phyloP scores from a whole-genome alignment of 2,888 invertebrate genomes.

The Xestobium rufovillosum region DNA sequence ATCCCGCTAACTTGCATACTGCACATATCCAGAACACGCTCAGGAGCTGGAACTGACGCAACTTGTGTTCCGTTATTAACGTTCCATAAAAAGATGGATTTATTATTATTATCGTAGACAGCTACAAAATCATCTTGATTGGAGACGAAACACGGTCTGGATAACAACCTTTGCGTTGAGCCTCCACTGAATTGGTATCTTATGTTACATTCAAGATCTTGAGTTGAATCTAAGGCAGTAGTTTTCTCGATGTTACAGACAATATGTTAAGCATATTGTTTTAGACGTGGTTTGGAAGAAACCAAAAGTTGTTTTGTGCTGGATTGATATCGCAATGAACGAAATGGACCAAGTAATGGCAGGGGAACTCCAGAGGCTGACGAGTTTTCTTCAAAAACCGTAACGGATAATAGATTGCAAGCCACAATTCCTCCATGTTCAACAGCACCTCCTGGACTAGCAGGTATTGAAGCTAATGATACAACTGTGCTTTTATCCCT shows the following conservation, averaged over 20 bases:
- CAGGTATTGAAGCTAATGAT: slow-evolving; percentile 49
- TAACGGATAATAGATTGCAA: slow-evolving; percentile 66
- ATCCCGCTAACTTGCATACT: slow-evolving; percentile 49
- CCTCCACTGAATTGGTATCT: slow-evolving; percentile 62
- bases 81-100: slow-evolving; percentile 58
- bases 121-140: slow-evolving; percentile 58
- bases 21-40: slow-evolving; percentile 61
- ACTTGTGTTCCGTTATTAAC: slow-evolving; percentile 47
- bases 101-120: slow-evolving; percentile 68
- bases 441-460: slow-evolving; percentile 40
- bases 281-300: slow-evolving; percentile 59
- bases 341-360: slow-evolving; percentile 65
- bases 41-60: slow-evolving; percentile 53
- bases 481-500: slow-evolving; percentile 67
- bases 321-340: slow-evolving; percentile 63
- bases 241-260: slow-evolving; percentile 46
- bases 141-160: slow-evolving; percentile 54
- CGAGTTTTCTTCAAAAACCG: slow-evolving; percentile 62
- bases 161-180: slow-evolving; percentile 56
- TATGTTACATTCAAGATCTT: slow-evolving; percentile 48
- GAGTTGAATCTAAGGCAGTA: slow-evolving; percentile 39
- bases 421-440: slow-evolving; percentile 57
- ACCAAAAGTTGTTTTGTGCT: slow-evolving; percentile 58
- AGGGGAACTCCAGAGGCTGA: slow-evolving; percentile 45
- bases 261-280: slow-evolving; percentile 49